phyloP scores from a whole-genome alignment of 1,140 invertebrate species.

The Brachionus sp. region DNA sequence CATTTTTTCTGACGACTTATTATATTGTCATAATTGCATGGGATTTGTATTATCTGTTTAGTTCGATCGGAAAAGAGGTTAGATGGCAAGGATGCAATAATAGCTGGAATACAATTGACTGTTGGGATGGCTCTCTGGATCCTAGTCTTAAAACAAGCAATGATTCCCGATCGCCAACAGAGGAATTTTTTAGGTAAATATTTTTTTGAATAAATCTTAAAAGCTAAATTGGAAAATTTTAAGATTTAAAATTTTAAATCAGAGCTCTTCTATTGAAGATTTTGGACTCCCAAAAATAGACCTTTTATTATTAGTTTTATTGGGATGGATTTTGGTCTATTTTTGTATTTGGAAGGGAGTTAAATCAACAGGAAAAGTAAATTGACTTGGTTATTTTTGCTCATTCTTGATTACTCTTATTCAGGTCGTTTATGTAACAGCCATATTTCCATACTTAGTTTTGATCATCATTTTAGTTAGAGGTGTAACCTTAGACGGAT shows the following conservation, averaged over 20 bases:
- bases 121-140: constrained; percentile 25
- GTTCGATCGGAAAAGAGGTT: constrained; percentile 74
- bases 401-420: constrained; percentile 47
- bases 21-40: constrained; percentile 86
- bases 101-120: constrained; percentile 70
- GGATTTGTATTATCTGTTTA: constrained; percentile 78
- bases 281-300: constrained; percentile 70
- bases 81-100: constrained; percentile 80
- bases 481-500: constrained; percentile 69
- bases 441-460: constrained; percentile 75
- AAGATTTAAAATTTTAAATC: constrained; percentile 17
- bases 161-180: background rate
- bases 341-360: constrained; percentile 76
- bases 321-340: constrained; percentile 76
- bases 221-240: background rate
- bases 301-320: constrained; percentile 68
- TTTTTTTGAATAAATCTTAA: background rate
- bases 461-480: constrained; percentile 75
- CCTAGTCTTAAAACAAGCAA: background rate
- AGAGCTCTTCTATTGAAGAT: constrained; percentile 63
- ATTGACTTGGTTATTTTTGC: background rate
- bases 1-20: constrained; percentile 78
- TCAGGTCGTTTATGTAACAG: constrained; percentile 54
- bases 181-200: constrained; percentile 31
- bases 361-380: constrained; percentile 74